A percentile compares a stretch with the other conserved stretches of the same genome.
phyloP scores from a whole-genome alignment of 2,797 vertebrate species.

The Mastacembelus armatus region DNA sequence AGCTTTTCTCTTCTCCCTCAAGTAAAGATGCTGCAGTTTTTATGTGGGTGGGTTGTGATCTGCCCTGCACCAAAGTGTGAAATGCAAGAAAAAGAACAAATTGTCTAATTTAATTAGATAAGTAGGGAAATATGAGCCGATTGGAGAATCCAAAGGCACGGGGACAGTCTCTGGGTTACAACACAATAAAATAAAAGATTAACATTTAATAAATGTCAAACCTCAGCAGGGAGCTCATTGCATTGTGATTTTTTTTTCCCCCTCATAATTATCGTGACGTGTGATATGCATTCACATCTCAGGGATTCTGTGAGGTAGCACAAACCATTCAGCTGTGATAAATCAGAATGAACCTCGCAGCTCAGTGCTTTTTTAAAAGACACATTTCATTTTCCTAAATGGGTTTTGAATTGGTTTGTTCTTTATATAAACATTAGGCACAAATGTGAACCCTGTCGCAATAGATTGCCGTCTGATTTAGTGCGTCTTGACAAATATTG shows the following conservation, averaged over 20 bases:
- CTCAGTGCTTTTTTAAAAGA: conserved; percentile 16
- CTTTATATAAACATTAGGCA: neutral
- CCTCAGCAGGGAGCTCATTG: conserved; percentile 4
- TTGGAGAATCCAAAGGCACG: neutral
- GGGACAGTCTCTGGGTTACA: conserved; percentile 15
- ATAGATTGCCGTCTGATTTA: no score
- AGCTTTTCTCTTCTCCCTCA: conserved; percentile 7
- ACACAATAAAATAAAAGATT: neutral
- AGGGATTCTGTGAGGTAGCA: conserved; percentile 28
- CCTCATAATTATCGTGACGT: neutral
- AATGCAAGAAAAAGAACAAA: neutral
- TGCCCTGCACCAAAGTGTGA: conserved; percentile 28
- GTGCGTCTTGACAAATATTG: no score
- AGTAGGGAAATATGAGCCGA: neutral
- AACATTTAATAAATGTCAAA: no score
- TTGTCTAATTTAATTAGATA: neutral
- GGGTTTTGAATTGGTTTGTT: neutral
- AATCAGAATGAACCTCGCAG: conserved; percentile 33
- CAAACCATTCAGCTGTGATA: conserved; percentile 31
- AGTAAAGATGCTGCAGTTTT: conserved; percentile 24
- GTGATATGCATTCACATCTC: conserved; percentile 33
- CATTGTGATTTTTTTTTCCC: conserved; percentile 7
- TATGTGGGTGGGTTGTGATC: conserved; percentile 7
- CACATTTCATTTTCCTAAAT: conserved; percentile 16
- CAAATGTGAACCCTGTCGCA: no score